These are phyloP conservation scores for Rhodophaea formosa DNA, from an alignment of 2,888 invertebrate genomes.

Conservation along the genomic window DNA sequence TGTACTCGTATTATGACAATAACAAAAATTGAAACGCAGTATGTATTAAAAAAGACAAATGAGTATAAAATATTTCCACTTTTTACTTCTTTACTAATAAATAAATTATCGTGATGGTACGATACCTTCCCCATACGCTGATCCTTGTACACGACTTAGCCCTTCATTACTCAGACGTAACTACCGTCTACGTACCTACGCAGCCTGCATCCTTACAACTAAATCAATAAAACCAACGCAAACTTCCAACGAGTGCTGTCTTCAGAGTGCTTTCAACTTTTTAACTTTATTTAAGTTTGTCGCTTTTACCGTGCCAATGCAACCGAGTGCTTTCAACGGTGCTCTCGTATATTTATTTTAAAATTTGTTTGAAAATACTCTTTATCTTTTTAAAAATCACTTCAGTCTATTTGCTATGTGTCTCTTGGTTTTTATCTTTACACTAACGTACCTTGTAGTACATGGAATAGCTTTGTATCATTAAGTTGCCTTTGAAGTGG, in stretches of 20 bases:
- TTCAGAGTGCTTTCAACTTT: conserved; percentile 30
- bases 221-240: conserved; percentile 13
- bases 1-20: too few relatives aligned
- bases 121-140: not conserved
- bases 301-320: conserved; percentile 24
- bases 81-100: too few relatives aligned
- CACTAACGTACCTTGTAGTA: not conserved
- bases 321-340: conserved; percentile 29
- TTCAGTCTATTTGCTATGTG: not conserved
- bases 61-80: too few relatives aligned
- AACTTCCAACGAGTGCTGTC: conserved; percentile 18
- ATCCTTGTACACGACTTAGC: not conserved
- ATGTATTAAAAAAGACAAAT: too few relatives aligned
- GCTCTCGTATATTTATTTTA: conserved; percentile 24
- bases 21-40: too few relatives aligned
- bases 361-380: conserved; percentile 29
- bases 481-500: conserved; percentile 16
- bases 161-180: conserved; percentile 1
- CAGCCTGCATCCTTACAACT: conserved; percentile 8
- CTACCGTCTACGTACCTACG: not conserved
- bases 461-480: conserved; percentile 17
- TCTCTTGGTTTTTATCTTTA: not conserved
- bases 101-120: too few relatives aligned
- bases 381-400: conserved; percentile 16
- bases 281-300: conserved; percentile 32